phyloP scores from a whole-genome alignment of 2,888 invertebrate species.

The Pogonocherus hispidulus region DNA sequence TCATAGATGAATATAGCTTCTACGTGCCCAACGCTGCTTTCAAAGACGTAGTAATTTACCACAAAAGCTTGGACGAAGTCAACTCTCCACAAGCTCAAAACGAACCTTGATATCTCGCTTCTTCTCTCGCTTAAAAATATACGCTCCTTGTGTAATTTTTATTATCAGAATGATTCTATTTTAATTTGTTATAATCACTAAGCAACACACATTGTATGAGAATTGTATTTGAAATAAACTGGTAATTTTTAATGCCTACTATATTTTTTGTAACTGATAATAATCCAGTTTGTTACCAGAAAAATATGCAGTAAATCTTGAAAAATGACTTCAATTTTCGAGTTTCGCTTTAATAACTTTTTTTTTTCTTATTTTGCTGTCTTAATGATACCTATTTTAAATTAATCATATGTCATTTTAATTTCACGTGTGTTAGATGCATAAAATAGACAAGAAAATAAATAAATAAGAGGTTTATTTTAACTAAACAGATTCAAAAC shows the following conservation, averaged over 20 bases:
- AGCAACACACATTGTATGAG: background rate
- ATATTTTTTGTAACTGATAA: background rate
- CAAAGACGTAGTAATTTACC: slow-evolving; percentile 21
- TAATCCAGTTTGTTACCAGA: background rate
- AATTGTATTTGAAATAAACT: background rate
- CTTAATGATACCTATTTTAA: too few species aligned
- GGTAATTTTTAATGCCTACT: background rate
- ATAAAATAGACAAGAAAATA: too few species aligned
- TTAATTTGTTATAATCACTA: background rate
- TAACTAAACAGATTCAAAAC: background rate
- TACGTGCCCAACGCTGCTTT: slow-evolving; percentile 22
- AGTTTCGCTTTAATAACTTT: too few species aligned
- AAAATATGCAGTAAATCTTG: background rate
- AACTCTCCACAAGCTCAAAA: slow-evolving; percentile 9
- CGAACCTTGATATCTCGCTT: slow-evolving; percentile 2
- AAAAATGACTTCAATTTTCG: background rate
- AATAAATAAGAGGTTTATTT: background rate
- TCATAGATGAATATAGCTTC: slow-evolving; percentile 66
- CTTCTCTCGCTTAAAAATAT: background rate
- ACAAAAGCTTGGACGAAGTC: slow-evolving; percentile 14
- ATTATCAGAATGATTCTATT: background rate
- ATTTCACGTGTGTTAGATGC: too few species aligned
- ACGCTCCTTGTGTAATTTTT: too few species aligned
- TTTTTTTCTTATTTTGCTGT: too few species aligned
- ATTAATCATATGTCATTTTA: too few species aligned